Evolutionary conservation across 1,140 invertebrate species (phyloP), one percentile per base, ranked within the genome.

Genomic region (Drosophila insularis): DNA sequence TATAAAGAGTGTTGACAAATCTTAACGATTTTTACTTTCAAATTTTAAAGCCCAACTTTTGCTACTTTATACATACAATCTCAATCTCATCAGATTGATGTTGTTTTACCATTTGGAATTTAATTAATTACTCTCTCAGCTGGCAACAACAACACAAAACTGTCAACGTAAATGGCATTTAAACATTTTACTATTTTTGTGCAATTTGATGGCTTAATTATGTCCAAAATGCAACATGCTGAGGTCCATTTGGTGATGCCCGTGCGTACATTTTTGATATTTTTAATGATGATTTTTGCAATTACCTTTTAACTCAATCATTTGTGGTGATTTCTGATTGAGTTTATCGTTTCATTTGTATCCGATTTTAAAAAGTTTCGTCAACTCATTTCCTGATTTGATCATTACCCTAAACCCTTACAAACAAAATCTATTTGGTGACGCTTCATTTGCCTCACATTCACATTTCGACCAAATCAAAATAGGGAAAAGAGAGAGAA

Each of bases 131-230:
- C 76, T 63, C 58, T 64, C 64, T 76, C 46, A 58, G 27, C 62
- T 58, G 78, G 6, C 27, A 6, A 27, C 27, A 6, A 60, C 74
- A 84, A 79, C 75, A 87, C 43, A 50, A 50, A 74, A 74, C 84
- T 87, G 84, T 89, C 82, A 89, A 82, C 84, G 79, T 80, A 87
- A 87, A 82, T 89, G 84, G 84, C 82, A 37, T 37, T 37, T 37
- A 62, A 62, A 67, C 71, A 72, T 79, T 87, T 82, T 78, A 50
- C 21, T 37, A 61, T 68, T 58, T 72, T 68, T 59, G 76, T 56
- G 21, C 73, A 72, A 68, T 73, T 79, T 78, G 79, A 86, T 86
- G 84, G 79, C 82, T 86, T 86, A 86, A 86, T 86, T 86, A 86
- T 86, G 82, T 86, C 82, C 82, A 86, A 86, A 87, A 87, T 55